Evolutionary conservation across 1,140 invertebrate species (phyloP).

Genomic region (Caenorhabditis briggsae): DNA sequence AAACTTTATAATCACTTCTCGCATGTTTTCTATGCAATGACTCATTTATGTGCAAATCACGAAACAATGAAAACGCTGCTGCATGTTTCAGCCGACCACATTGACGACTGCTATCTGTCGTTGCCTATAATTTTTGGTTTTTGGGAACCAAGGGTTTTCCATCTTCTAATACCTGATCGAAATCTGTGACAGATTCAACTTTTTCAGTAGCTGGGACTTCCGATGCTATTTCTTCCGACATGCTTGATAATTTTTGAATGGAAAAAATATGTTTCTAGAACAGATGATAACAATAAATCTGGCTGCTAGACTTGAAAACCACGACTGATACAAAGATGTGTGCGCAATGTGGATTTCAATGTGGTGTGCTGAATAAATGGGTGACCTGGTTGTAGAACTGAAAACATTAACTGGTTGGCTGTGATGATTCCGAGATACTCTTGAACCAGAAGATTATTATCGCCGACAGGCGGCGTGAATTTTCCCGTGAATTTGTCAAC

Average conservation of each 20-base stretch:
- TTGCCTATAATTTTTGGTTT: neutral
- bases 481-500: too few species aligned
- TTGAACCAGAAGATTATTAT: too few species aligned
- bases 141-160: too few species aligned
- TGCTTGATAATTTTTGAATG: conserved; percentile 24
- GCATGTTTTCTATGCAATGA: conserved; percentile 8
- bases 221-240: neutral
- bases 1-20: conserved; percentile 43
- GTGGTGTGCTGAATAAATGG: too few species aligned
- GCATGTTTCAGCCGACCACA: conserved; percentile 32
- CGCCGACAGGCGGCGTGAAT: too few species aligned
- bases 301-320: too few species aligned
- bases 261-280: neutral
- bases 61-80: conserved; percentile 37
- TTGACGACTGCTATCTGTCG: neutral
- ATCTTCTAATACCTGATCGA: neutral
- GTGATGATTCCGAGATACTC: neutral
- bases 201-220: neutral
- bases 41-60: conserved; percentile 20
- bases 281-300: too few species aligned
- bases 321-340: too few species aligned
- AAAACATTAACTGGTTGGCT: neutral
- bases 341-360: neutral
- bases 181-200: neutral
- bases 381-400: neutral